A percentile compares a stretch with the other conserved stretches of the same genome.
Evolutionary conservation across 2,888 invertebrate species (phyloP).

Genomic region (Carabus problematicus): DNA sequence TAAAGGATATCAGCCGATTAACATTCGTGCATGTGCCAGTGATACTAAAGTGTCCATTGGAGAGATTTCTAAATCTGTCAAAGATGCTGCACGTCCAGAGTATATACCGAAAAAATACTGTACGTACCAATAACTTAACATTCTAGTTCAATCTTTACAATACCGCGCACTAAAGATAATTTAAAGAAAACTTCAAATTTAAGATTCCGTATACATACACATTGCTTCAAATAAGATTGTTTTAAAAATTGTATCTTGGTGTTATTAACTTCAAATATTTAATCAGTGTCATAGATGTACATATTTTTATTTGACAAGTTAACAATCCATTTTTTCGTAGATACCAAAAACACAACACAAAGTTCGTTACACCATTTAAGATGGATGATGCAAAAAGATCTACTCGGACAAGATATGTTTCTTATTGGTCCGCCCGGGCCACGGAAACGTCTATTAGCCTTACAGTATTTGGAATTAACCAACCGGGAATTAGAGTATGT

Average conservation of each 20-base stretch:
- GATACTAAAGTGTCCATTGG: slow-evolving; percentile 74
- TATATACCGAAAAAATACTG: slow-evolving; percentile 85
- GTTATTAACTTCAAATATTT: background rate
- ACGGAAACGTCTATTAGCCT: slow-evolving; percentile 78
- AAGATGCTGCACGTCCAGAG: slow-evolving; percentile 72
- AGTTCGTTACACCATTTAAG: slow-evolving; percentile 80
- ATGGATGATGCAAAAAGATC: slow-evolving; percentile 97
- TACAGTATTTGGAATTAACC: slow-evolving; percentile 89
- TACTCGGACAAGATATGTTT: slow-evolving; percentile 93
- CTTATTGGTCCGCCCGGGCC: slow-evolving; percentile 91
- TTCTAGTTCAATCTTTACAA: background rate
- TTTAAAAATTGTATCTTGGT: too few species aligned
- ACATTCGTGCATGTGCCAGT: slow-evolving; percentile 55
- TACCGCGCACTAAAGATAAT: too few species aligned
- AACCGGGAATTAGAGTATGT: slow-evolving; percentile 93
- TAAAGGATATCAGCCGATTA: slow-evolving; percentile 47
- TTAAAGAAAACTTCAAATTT: too few species aligned
- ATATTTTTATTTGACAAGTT: slow-evolving; percentile 33
- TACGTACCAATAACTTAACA: slow-evolving; percentile 63
- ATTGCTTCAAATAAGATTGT: too few species aligned
- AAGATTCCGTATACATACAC: too few species aligned
- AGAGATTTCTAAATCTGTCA: slow-evolving; percentile 72
- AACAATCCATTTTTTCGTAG: slow-evolving; percentile 54
- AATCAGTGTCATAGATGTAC: slow-evolving; percentile 23
- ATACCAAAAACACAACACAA: slow-evolving; percentile 70